Conservation (phyloP, 2,797 vertebrate species). For the Myotis findleyi region DNA sequence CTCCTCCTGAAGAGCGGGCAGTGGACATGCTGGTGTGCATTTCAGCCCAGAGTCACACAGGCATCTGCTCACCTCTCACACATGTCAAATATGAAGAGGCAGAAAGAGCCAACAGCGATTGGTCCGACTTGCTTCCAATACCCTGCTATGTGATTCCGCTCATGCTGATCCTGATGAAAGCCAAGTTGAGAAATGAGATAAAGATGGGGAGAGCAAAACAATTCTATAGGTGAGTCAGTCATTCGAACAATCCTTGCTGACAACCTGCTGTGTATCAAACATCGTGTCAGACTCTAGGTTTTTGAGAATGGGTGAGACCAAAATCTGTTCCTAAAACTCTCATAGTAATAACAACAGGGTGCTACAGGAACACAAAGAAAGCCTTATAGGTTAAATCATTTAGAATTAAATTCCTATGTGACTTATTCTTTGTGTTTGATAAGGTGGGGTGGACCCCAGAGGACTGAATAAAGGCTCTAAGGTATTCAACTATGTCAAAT, state of each 20-base stretch:
- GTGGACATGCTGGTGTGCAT: accelerated
- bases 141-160: slow-evolving; percentile 95
- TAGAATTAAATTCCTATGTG: not conserved
- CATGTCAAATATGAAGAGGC: slow-evolving; percentile 99
- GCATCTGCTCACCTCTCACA: slow-evolving; percentile 93
- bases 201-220: not conserved
- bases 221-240: not conserved
- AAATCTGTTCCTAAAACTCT: not conserved
- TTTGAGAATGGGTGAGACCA: not conserved
- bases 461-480: not conserved
- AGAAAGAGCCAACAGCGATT: slow-evolving; percentile 97
- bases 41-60: not conserved
- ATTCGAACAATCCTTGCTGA: not conserved
- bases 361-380: not conserved
- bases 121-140: slow-evolving; percentile 99
- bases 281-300: not conserved
- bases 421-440: not conserved
- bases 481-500: not conserved
- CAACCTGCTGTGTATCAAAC: not conserved
- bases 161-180: slow-evolving; percentile 93
- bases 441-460: not conserved
- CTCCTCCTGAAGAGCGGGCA: not conserved
- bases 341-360: not conserved
- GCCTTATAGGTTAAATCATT: not conserved
- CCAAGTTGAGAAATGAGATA: not conserved